Evolutionary conservation across 2,797 vertebrate genomes (phyloP), one percentile per base, ranked within the genome.

Genomic region (Zenarchopterus dispar): DNA sequence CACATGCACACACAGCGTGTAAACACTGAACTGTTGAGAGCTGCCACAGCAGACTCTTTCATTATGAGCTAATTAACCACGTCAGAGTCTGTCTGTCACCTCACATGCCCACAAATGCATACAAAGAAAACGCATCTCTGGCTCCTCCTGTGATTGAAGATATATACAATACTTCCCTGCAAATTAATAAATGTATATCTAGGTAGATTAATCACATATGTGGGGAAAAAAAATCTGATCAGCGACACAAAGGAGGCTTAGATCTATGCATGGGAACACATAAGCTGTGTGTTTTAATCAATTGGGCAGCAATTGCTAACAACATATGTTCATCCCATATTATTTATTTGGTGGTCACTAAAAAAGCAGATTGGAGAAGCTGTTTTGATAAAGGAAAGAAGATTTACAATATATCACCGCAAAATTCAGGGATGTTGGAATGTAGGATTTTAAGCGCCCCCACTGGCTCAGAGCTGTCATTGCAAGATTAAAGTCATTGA

Each of bases 101-200:
- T 39, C 28, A 33, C 0, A 1, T 3, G 0, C 36, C 49, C 44
- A 49, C 56, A 42, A 43, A 66, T 8, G 51, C 6, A 45, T 22
- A 28, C 46, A 66, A 16, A 51, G 15, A 46, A 54, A 53, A 63
- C 26, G 46, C 52, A 57, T 0, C 41, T 62, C 46, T 68, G 44
- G 48, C 51, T 57, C 65, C 73, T 62, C 57, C 67, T 71, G 22
- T 67, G 73, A 78, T 62, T 77, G 79, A 70, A 84, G 53, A 45
- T 3, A 54, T 70, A 77, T 77, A 86, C 82, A 84, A 80, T 77
- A 76, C 84, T 81, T 88, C 71, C 76, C 56, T 57, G 41, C 56
- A 82, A 82, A 86, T 81, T 86, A 85, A 88, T 80, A 62, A 57
- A 48, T 36, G 1, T 62, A 77, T 81, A 62, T 83, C 60, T 69